Percentiles rank a stretch among this genome's conserved stretches.
Evolutionary conservation across 2,113 vertebrate genomes (phyloP).

Genomic region (Opisthocomus hoazin): DNA sequence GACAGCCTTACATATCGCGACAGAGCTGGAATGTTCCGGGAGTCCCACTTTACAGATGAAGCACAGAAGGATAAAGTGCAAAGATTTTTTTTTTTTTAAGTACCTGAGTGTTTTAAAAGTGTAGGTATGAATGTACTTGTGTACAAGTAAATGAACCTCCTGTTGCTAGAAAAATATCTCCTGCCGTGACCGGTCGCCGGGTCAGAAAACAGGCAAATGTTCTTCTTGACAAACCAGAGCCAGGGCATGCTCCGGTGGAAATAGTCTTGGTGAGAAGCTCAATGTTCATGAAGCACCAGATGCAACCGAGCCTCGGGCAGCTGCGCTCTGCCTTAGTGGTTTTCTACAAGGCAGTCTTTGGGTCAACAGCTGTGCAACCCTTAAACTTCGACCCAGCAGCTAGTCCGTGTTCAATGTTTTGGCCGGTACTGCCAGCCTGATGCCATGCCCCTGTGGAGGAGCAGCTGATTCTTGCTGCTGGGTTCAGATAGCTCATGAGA

Average conservation of each 20-base stretch:
- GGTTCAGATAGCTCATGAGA: neutral
- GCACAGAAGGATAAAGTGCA: neutral
- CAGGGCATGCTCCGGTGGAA: neutral
- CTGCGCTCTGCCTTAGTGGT: no score
- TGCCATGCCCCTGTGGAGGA: neutral
- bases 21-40: neutral
- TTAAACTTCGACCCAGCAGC: neutral
- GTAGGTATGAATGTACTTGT: neutral
- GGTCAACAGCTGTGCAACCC: neutral
- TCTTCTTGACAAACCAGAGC: neutral
- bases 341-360: fast-evolving
- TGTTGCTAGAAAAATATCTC: neutral
- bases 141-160: neutral
- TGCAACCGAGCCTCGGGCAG: neutral
- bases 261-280: neutral
- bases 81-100: neutral
- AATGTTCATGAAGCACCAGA: no score
- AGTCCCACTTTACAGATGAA: neutral
- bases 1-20: neutral
- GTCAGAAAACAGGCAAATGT: neutral
- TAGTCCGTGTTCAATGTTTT: neutral
- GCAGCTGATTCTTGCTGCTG: neutral
- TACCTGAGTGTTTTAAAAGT: neutral
- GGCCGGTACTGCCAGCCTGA: neutral
- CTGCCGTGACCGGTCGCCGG: neutral